A percentile compares a stretch with the other conserved stretches of the same genome.
phyloP scores from a whole-genome alignment of 2,888 invertebrate genomes.

The Sarcophaga variegata region DNA sequence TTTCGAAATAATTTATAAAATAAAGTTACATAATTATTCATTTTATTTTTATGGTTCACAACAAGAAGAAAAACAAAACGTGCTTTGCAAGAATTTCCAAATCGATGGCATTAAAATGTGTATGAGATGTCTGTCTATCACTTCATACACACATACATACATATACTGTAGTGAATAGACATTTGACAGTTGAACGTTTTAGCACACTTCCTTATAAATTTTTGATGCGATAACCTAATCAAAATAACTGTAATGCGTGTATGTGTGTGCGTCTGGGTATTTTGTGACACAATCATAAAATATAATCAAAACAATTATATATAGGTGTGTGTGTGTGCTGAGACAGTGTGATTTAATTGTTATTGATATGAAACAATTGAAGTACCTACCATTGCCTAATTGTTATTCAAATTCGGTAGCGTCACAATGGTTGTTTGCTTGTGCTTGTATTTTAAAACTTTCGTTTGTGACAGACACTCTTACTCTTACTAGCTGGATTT shows the following conservation, averaged over 20 bases:
- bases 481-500: not conserved
- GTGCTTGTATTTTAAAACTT: slow-evolving; percentile 42
- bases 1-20: no score
- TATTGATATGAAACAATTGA: slow-evolving; percentile 17
- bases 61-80: slow-evolving; percentile 22
- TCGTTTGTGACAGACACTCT: slow-evolving; percentile 43
- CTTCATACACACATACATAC: not conserved
- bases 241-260: not conserved
- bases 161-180: not conserved
- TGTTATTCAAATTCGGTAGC: slow-evolving; percentile 62
- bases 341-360: not conserved
- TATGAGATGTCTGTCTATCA: slow-evolving; percentile 3
- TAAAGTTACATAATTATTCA: slow-evolving; percentile 11
- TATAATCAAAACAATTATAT: slow-evolving; percentile 31
- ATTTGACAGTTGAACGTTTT: slow-evolving; percentile 6
- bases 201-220: slow-evolving; percentile 49
- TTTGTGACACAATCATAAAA: slow-evolving; percentile 7
- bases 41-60: not conserved
- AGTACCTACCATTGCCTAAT: slow-evolving; percentile 50
- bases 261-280: not conserved
- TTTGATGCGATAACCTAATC: slow-evolving; percentile 39
- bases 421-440: not conserved
- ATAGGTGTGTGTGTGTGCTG: not conserved
- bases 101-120: slow-evolving; percentile 37
- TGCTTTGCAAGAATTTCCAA: slow-evolving; percentile 58